A percentile compares a stretch with the other conserved stretches of the same genome.
These are phyloP conservation scores for Galerucella calmariensis DNA, from an alignment of 2,888 invertebrate genomes.

Conservation along the genomic window DNA sequence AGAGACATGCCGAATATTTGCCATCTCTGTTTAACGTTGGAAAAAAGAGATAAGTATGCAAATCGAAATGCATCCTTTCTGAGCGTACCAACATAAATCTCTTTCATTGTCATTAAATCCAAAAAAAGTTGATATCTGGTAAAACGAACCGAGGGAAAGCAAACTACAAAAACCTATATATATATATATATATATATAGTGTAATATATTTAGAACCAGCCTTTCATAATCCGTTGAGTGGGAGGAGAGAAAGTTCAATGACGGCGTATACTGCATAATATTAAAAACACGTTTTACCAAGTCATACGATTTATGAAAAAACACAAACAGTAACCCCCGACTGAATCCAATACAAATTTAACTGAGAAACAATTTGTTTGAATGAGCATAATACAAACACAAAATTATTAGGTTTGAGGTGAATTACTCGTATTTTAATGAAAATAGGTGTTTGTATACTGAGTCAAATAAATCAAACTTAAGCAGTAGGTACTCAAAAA, in stretches of 20 bases:
- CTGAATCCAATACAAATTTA: neutral
- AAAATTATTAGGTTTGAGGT: too few species aligned
- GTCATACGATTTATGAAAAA: neutral
- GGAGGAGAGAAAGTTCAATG: conserved; percentile 32
- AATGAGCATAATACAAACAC: too few species aligned
- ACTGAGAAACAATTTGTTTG: neutral
- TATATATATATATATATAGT: conserved; percentile 19
- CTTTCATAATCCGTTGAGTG: conserved; percentile 36
- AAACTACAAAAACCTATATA: conserved; percentile 19
- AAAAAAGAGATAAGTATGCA: conserved; percentile 23
- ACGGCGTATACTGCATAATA: neutral
- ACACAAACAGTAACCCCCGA: neutral
- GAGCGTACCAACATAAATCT: conserved; percentile 28
- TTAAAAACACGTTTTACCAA: neutral
- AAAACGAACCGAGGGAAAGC: conserved; percentile 10
- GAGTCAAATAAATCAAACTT: too few species aligned
- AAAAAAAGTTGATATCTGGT: conserved; percentile 24
- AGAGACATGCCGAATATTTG: neutral
- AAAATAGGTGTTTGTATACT: too few species aligned
- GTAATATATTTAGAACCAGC: conserved; percentile 33
- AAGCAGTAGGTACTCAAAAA: too few species aligned
- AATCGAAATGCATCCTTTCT: conserved; percentile 27
- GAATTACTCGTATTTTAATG: too few species aligned
- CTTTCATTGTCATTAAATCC: conserved; percentile 26
- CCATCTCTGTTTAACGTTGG: neutral